phyloP scores from a whole-genome alignment of 2,113 vertebrate species.

The Silurus asotus region DNA sequence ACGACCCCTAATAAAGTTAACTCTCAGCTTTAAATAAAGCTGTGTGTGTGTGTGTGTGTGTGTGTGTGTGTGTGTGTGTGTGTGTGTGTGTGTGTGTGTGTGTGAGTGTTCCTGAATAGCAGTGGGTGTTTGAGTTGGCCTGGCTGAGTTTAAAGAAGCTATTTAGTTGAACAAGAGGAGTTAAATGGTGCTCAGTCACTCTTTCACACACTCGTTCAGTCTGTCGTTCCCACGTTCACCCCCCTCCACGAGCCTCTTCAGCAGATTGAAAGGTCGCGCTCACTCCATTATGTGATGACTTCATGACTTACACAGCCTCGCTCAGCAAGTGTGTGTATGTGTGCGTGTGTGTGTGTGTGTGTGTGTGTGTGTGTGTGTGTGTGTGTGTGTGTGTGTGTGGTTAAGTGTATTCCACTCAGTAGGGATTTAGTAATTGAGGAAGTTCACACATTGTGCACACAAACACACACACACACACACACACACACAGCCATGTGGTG shows the following conservation, averaged over 20 bases:
- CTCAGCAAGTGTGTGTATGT: constrained; percentile 17
- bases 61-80: constrained; percentile 23
- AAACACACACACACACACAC: constrained; percentile 53
- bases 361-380: constrained; percentile 10
- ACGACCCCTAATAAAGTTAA: not conserved
- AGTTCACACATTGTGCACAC: constrained; percentile 6
- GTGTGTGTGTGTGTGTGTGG: not conserved
- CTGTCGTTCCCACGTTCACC: constrained; percentile 70
- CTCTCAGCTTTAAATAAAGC: not conserved
- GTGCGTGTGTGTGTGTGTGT: not conserved
- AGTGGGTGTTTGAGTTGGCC: constrained; percentile 57
- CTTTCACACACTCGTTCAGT: constrained; percentile 62
- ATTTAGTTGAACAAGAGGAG: constrained; percentile 71
- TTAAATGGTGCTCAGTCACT: constrained; percentile 76
- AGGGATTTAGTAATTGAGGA: constrained; percentile 11
- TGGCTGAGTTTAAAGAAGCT: constrained; percentile 65
- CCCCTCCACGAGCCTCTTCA: constrained; percentile 62
- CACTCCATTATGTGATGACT: constrained; percentile 54
- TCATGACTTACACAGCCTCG: constrained; percentile 55
- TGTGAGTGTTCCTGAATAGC: constrained; percentile 47
- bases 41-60: not conserved
- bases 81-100: constrained; percentile 27
- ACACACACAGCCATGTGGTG: constrained; percentile 17
- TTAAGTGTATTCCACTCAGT: not conserved
- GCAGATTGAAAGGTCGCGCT: constrained; percentile 61